phyloP scores from a whole-genome alignment of 2,113 vertebrate species.

The Thymallus thymallus region DNA sequence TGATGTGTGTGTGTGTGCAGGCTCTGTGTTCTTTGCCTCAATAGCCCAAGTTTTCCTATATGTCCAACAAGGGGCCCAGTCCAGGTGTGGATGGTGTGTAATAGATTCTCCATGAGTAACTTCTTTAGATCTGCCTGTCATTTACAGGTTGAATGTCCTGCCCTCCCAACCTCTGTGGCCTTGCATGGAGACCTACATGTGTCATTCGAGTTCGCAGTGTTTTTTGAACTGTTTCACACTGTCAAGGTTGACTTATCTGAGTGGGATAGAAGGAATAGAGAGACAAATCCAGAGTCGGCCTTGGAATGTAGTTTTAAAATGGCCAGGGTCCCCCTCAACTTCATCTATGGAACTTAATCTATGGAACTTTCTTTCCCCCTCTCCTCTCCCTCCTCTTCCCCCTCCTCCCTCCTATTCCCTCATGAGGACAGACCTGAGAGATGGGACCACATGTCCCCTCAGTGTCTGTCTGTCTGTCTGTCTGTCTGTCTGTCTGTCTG shows the following conservation, averaged over 20 bases:
- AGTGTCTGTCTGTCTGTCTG: background rate
- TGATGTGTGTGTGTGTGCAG: background rate
- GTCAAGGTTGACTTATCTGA: constrained; percentile 67
- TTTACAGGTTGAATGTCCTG: constrained; percentile 55
- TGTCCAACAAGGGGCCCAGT: too few species aligned
- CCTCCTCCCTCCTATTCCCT: background rate
- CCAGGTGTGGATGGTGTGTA: constrained; percentile 14
- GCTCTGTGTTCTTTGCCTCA: background rate
- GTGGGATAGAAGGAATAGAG: constrained; percentile 56
- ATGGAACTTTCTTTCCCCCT: background rate
- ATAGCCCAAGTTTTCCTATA: too few species aligned
- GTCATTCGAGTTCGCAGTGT: constrained; percentile 39
- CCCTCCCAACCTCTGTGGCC: constrained; percentile 52
- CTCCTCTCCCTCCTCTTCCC: background rate
- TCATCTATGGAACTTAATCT: constrained; percentile 23
- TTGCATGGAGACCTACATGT: constrained; percentile 60
- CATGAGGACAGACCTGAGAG: background rate
- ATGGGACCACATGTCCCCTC: too few species aligned
- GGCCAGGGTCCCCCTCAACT: constrained; percentile 15
- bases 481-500: too few species aligned
- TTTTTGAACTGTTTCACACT: constrained; percentile 68
- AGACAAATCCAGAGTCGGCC: constrained; percentile 46
- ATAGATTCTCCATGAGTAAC: constrained; percentile 23
- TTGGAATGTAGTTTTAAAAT: constrained; percentile 66
- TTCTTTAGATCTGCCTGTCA: constrained; percentile 52